Evolutionary conservation across 2,888 invertebrate genomes (phyloP), one percentile per base, ranked within the genome.

Genomic region (Cephus rjabovi): DNA sequence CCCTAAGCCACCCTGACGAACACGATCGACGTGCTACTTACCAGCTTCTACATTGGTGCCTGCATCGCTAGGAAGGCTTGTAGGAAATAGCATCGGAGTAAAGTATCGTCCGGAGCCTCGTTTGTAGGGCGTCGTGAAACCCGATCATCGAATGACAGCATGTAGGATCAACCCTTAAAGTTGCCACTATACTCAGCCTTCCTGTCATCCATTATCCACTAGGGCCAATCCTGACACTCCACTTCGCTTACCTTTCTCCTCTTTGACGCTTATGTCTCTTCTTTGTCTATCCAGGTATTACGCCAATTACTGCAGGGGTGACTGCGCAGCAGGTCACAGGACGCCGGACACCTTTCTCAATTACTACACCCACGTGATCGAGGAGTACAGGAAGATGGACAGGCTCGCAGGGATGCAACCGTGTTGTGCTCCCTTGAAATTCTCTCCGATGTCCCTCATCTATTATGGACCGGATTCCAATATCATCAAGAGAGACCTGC

Each of bases 291-390:
- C 70, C 85, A 91, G 91, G 86, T 98, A 98, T 93, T 97, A 96
- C 92, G 98, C 98, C 80, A 98, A 98, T 92, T 98, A 97, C 92
- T 98, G 98, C 93, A 95, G 96, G 88, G 98, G 98, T 83, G 96
- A 96, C 89, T 98, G 98, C 92, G 94, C 94, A 34, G 95, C 96
- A 73, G 93, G 94, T 12, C 95, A 95, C 88, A 94, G 96, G 79
- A 96, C 96, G 74, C 96, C 96, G 37, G 96, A 96, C 90, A 95
- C 97, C 79, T 96, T 95, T 93, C 95, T 95, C 91, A 96, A 95
- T 90, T 97, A 97, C 93, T 96, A 98, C 93, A 96, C 97, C 83
- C 97, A 97, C 93, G 97, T 98, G 88, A 95, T 97, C 90, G 97
- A 97, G 91, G 97, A 97, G 91, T 97, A 96, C 91, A 94, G 97